Base-by-base conservation (phyloP, 2,797 vertebrate genomes). In the Acrossocheilus wenchowensis region DNA sequence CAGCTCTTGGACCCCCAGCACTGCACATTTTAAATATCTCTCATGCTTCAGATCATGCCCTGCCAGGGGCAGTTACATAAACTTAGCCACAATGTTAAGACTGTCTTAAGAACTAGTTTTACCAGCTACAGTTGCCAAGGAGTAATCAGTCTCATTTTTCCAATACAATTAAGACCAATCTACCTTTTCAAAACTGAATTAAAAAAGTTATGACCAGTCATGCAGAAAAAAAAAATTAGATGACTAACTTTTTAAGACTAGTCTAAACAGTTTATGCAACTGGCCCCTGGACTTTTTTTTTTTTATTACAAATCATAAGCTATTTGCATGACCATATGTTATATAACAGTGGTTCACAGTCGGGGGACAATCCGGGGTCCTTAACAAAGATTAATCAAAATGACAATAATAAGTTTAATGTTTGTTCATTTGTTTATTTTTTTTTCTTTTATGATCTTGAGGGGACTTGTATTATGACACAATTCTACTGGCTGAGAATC, bases 401-500 rank as follows among this genome's bases (percentile, higher is more conserved):
- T 23, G 21, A 36, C 21, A 30, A 30, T 6, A 41, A 26, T 26
- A 64, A 30, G 26, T 6, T 21, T 54, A 54, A 11, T 34, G n/a
- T 26, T 26, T 23, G 2, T n/a, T 54, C 0, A 17, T 17, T n/a
- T 6, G 0, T 5, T 73, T 21, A 23, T 41, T 43, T 39, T 15
- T 36, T 23, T 39, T 11, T 4, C 1, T 15, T 52, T 14, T 39
- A 39, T 36, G 3, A 68, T 50, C 3, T 48, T 15, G 39, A 10
- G 26, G 78, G 26, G 84, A 86, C 84, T 86, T 86, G 4, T 86
- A 86, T 86, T 86, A 64, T 86, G 84, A 86, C 41, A 81, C 30
- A 21, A 8, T 26, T 19, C 26, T 2, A 0, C 41, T 41, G 41
- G 57, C 54, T 48, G 66, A 72, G 84, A 81, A 73, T 17, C 34